A percentile compares a stretch with the other conserved stretches of the same genome.
Evolutionary conservation across 2,888 invertebrate species (phyloP).

Genomic region (Ectropis crepuscularia): DNA sequence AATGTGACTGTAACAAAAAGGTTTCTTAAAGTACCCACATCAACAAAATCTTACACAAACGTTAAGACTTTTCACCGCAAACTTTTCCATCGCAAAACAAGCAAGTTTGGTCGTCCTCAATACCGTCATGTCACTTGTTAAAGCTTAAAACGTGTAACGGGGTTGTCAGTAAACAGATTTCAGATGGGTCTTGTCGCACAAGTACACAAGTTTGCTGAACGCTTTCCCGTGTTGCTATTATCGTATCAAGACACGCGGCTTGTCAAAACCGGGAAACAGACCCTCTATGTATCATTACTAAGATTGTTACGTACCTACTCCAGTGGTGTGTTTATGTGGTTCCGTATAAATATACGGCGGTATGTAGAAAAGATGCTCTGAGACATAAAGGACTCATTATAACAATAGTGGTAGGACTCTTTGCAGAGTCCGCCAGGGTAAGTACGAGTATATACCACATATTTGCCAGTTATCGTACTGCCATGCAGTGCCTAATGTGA

Average conservation of each 20-base stretch:
- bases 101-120: constrained; percentile 23
- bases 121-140: constrained; percentile 56
- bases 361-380: neutral
- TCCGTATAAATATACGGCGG: neutral
- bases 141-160: constrained; percentile 64
- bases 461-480: too few relatives aligned
- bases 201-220: constrained; percentile 66
- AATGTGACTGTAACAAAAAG: constrained; percentile 5
- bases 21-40: constrained; percentile 8
- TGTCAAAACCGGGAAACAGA: constrained; percentile 38
- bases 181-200: constrained; percentile 50
- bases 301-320: constrained; percentile 5
- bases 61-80: constrained; percentile 27
- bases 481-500: too few relatives aligned
- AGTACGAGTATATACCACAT: too few relatives aligned
- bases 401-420: too few relatives aligned
- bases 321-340: neutral
- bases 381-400: too few relatives aligned
- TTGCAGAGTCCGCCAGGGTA: too few relatives aligned
- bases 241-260: constrained; percentile 59
- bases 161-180: constrained; percentile 70
- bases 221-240: constrained; percentile 78
- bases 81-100: constrained; percentile 21
- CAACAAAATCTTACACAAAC: constrained; percentile 4
- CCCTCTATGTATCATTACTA: constrained; percentile 23